Percentiles rank a stretch among this genome's conserved stretches.
Evolutionary conservation across 2,888 invertebrate genomes (phyloP).

Genomic region (Drosophila buzzatii): DNA sequence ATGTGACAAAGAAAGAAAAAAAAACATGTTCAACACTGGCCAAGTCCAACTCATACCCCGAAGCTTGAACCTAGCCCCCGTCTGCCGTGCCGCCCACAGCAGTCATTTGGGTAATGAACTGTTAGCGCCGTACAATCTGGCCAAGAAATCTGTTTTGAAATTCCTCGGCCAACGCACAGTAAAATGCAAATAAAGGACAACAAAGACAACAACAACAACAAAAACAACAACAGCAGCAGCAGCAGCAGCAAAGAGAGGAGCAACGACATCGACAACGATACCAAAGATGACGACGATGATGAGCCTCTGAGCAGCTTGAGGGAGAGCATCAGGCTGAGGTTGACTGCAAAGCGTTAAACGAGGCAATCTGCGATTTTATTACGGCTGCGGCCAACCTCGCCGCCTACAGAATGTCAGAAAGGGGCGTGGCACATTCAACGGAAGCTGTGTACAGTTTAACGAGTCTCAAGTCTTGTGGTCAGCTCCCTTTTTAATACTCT

Average conservation of each 20-base stretch:
- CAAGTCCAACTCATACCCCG: conserved; percentile 8
- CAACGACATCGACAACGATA: conserved; percentile 1
- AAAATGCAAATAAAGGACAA: conserved; percentile 60
- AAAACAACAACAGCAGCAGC: not conserved
- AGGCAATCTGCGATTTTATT: conserved; percentile 51
- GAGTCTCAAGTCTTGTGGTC: conserved; percentile 56
- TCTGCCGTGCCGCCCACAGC: conserved; percentile 26
- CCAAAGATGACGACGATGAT: conserved; percentile 15
- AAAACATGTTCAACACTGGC: not conserved
- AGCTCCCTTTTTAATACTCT: conserved; percentile 31
- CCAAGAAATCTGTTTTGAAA: conserved; percentile 77
- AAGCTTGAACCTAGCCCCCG: not conserved
- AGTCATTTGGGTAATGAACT: conserved; percentile 79
- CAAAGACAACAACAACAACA: not conserved
- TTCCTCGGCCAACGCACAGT: conserved; percentile 51
- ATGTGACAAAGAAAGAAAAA: conserved; percentile 30
- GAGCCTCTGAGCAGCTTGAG: conserved; percentile 7
- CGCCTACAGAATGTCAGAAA: conserved; percentile 8
- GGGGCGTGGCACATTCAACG: conserved; percentile 8
- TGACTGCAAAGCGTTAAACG: conserved; percentile 45
- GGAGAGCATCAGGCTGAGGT: conserved; percentile 18
- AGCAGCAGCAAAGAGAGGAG: too few relatives aligned
- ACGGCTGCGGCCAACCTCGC: conserved; percentile 49
- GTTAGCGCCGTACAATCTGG: conserved; percentile 76
- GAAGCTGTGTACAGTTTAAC: conserved; percentile 64